Percentiles rank a stretch among this genome's conserved stretches.
Evolutionary conservation across 2,113 vertebrate genomes (phyloP).

Genomic region (Girardinichthys multiradiatus): DNA sequence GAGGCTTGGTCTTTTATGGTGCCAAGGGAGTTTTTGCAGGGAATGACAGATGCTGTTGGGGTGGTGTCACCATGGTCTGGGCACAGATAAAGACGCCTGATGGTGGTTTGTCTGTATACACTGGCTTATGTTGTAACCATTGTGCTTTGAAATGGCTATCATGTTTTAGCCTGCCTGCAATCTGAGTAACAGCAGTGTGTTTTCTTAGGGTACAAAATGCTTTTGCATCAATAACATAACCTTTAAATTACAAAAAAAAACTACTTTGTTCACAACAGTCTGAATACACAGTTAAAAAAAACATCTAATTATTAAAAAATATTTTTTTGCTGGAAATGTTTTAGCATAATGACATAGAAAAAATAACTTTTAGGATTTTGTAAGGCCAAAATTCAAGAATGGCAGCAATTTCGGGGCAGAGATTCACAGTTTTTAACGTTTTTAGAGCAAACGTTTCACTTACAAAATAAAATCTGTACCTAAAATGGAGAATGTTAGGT

Average conservation of each 20-base stretch:
- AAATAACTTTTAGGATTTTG: background rate
- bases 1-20: conserved; percentile 60
- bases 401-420: no score
- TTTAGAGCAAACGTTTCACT: no score
- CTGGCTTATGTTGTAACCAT: conserved; percentile 61
- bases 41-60: conserved; percentile 71
- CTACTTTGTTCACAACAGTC: background rate
- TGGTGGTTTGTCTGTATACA: conserved; percentile 50
- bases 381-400: background rate
- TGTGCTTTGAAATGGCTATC: conserved; percentile 63
- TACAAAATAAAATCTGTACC: no score
- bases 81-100: conserved; percentile 71
- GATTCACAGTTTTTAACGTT: background rate
- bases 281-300: background rate
- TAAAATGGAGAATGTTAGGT: no score
- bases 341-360: no score
- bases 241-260: background rate
- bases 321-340: no score
- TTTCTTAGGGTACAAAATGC: background rate
- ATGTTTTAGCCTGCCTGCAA: conserved; percentile 17
- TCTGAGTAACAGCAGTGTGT: background rate
- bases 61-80: conserved; percentile 67
- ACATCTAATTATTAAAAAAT: no score
- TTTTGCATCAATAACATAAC: background rate
- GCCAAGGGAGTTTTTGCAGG: conserved; percentile 58